Base-by-base conservation (phyloP, 1,140 invertebrate species). In the Galendromus occidentalis region DNA sequence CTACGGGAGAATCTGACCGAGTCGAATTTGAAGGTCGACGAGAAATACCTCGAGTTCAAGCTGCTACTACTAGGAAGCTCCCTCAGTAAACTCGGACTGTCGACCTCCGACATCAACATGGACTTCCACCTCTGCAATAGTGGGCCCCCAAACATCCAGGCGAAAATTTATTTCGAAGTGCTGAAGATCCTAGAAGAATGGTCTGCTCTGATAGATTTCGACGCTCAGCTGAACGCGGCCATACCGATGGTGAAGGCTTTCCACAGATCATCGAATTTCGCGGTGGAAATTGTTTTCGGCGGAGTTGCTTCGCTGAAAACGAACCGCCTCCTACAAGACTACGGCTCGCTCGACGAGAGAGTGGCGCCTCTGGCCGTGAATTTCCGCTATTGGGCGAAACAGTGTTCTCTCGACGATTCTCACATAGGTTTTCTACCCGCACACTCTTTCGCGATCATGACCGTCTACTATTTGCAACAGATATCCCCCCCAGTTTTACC, bases 401-500 rank as follows among this genome's bases (percentile, higher is more conserved):
- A 59, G 33, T 66, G 66, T 66, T n/a, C 22, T 18, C 25, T 66
- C 25, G 65, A 66, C 20, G 63, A 66, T 20, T 18, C 63, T 22
- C 18, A 12, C 18, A 65, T 9, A 45, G 75, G 76, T 6, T 73
- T 75, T 25, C 64, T 77, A 18, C 75, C 76, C 14, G 68, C 75
- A 0, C 74, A 75, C 66, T 70, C 70, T 44, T 72, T 71, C 42
- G 55, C 30, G 7, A 51, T 77, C 63, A 74, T 77, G 75, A 68
- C 71, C 7, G 70, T 77, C 2, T 76, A 71, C 65, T 77, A 70
- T 68, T 68, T 77, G 14, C 75, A 76, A 68, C 71, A 72, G 64
- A 64, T 65, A 18, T 68, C 67, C 2, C 73, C 72, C 7, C 74
- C 74, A 39, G 71, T 77, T 0, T 64, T 76, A 22, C 75, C 74